phyloP scores from a whole-genome alignment of 1,140 invertebrate species.

The Holotrichia oblita region DNA sequence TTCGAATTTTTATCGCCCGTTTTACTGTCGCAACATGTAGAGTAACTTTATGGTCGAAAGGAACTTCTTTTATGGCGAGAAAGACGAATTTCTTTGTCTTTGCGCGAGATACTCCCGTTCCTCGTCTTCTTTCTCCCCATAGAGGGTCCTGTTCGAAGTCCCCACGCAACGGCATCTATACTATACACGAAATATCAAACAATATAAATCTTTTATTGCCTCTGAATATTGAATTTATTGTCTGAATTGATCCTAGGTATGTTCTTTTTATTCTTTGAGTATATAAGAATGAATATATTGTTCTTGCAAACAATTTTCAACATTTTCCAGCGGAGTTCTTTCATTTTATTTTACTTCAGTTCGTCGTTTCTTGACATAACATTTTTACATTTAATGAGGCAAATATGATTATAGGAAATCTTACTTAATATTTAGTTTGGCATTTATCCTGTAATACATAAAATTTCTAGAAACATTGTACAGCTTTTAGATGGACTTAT shows the following conservation, averaged over 20 bases:
- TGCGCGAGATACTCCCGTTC: background rate
- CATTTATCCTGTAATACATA: too few species aligned
- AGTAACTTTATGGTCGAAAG: constrained; percentile 52
- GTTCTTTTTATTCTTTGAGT: background rate
- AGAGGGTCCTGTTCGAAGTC: background rate
- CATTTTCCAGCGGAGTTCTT: background rate
- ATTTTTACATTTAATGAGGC: too few species aligned
- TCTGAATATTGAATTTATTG: constrained; percentile 43
- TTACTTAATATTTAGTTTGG: too few species aligned
- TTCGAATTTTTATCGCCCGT: constrained; percentile 55
- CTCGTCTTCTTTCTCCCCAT: background rate
- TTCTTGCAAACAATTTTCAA: background rate
- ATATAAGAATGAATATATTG: background rate
- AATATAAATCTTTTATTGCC: constrained; percentile 53
- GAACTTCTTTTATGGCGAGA: constrained; percentile 52
- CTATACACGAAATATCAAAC: constrained; percentile 49
- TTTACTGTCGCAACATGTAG: constrained; percentile 57
- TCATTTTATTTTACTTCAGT: background rate
- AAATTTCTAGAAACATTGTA: too few species aligned
- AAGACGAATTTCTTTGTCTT: constrained; percentile 51
- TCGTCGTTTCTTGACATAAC: background rate
- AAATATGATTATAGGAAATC: too few species aligned
- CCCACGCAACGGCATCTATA: constrained; percentile 25
- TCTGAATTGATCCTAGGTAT: constrained; percentile 16
- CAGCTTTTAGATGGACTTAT: too few species aligned